phyloP scores from a whole-genome alignment of 1,140 invertebrate genomes.

The Drosophila rhopaloa region DNA sequence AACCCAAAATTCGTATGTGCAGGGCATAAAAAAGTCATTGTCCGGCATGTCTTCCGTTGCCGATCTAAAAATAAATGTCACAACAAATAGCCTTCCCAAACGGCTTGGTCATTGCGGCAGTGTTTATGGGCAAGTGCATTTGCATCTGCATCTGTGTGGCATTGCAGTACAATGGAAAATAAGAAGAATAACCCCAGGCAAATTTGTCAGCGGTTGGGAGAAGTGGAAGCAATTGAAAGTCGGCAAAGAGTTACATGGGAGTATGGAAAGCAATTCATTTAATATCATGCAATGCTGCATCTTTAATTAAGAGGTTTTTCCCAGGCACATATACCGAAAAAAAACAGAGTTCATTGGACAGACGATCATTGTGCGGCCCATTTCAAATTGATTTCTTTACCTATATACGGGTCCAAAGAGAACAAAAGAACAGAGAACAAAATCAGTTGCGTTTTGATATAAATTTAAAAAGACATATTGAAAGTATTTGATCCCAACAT shows the following conservation, averaged over 20 bases:
- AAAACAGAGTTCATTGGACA: constrained; percentile 35
- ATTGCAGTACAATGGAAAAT: constrained; percentile 33
- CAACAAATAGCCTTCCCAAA: constrained; percentile 38
- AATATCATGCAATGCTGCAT: constrained; percentile 16
- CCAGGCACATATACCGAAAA: neutral
- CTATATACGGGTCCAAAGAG: too few species aligned
- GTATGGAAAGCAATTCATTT: constrained; percentile 21
- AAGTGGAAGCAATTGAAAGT: constrained; percentile 40
- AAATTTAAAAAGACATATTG: neutral
- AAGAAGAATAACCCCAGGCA: constrained; percentile 21
- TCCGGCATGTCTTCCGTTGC: constrained; percentile 1
- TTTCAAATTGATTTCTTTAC: constrained; percentile 12
- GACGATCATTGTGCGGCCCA: constrained; percentile 9
- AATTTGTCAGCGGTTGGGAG: constrained; percentile 22
- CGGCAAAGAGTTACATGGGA: constrained; percentile 30
- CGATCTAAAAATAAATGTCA: constrained; percentile 38
- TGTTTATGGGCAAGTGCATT: neutral
- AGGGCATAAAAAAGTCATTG: constrained; percentile 35
- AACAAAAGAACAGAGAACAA: too few species aligned
- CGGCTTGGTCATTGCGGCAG: constrained; percentile 26
- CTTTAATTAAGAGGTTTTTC: constrained; percentile 37
- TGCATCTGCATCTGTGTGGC: neutral
- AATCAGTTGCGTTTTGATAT: neutral
- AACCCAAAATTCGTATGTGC: neutral
- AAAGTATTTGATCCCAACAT: too few species aligned